Conservation (phyloP, 2,888 invertebrate genomes). For the Pantelozetes paolii region DNA sequence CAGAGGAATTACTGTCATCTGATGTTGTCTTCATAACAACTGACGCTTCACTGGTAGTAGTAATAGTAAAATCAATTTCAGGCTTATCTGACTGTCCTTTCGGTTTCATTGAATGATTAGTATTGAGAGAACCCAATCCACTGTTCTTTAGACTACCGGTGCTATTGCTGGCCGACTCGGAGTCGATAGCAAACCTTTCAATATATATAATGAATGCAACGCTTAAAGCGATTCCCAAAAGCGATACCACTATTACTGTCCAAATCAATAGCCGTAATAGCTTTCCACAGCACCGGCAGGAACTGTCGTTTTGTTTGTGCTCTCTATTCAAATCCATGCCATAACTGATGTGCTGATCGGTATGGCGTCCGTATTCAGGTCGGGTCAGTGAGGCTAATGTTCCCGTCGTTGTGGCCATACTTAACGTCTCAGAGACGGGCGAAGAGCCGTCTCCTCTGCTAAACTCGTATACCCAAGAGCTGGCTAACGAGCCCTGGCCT, state of each 20-base stretch:
- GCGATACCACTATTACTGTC: slow-evolving; percentile 1
- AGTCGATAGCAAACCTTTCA: background rate
- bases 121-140: background rate
- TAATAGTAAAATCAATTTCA: too few species aligned
- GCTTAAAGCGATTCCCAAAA: background rate
- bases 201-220: slow-evolving; percentile 21
- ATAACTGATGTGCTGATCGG: slow-evolving; percentile 6
- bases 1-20: too few species aligned
- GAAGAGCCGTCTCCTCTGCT: background rate
- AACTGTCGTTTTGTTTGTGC: background rate
- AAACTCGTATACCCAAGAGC: slow-evolving; percentile 15
- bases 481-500: background rate
- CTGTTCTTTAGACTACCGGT: background rate
- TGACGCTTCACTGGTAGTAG: too few species aligned
- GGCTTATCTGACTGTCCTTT: too few species aligned
- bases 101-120: too few species aligned
- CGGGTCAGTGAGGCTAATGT: background rate
- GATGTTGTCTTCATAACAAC: too few species aligned
- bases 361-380: background rate
- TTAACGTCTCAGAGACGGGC: background rate
- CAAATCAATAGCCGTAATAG: background rate
- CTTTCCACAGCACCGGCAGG: background rate
- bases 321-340: background rate
- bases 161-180: background rate
- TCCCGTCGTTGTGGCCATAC: background rate